These are phyloP conservation scores for Channa maculata DNA, from an alignment of 2,113 vertebrate species.

Conservation along the genomic window DNA sequence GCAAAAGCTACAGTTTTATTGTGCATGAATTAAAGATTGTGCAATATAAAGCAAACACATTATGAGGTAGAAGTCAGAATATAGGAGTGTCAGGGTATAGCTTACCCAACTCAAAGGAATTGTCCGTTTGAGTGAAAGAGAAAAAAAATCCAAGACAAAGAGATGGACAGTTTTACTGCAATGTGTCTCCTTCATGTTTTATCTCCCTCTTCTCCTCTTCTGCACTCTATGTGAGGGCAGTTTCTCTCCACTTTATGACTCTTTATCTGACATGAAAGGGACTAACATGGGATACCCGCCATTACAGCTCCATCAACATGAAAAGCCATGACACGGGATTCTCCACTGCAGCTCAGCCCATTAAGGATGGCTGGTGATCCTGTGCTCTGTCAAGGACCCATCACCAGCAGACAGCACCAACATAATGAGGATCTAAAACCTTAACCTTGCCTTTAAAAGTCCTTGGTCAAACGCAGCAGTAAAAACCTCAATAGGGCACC, in stretches of 20 bases:
- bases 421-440: conserved; percentile 83
- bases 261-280: conserved; percentile 86
- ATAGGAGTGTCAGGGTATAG: conserved; percentile 28
- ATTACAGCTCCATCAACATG: conserved; percentile 85
- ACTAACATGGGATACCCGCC: conserved; percentile 79
- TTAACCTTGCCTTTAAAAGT: conserved; percentile 80
- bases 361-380: conserved; percentile 78
- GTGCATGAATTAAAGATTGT: conserved; percentile 36
- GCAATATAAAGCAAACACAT: conserved; percentile 62
- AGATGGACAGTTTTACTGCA: conserved; percentile 89
- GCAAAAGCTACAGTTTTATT: conserved; percentile 17
- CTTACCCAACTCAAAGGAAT: conserved; percentile 29
- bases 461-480: conserved; percentile 76
- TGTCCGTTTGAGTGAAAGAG: conserved; percentile 15
- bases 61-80: conserved; percentile 16
- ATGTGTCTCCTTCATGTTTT: conserved; percentile 92
- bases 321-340: conserved; percentile 79
- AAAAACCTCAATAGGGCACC: conserved; percentile 75
- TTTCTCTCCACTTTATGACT: conserved; percentile 82
- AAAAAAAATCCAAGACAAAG: conserved; percentile 78
- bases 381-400: conserved; percentile 81
- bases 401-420: conserved; percentile 72
- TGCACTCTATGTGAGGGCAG: conserved; percentile 82
- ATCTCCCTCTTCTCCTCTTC: conserved; percentile 85
- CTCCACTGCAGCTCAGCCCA: conserved; percentile 74